phyloP scores from a whole-genome alignment of 2,888 invertebrate species.

The Micoletzkya japonica region DNA sequence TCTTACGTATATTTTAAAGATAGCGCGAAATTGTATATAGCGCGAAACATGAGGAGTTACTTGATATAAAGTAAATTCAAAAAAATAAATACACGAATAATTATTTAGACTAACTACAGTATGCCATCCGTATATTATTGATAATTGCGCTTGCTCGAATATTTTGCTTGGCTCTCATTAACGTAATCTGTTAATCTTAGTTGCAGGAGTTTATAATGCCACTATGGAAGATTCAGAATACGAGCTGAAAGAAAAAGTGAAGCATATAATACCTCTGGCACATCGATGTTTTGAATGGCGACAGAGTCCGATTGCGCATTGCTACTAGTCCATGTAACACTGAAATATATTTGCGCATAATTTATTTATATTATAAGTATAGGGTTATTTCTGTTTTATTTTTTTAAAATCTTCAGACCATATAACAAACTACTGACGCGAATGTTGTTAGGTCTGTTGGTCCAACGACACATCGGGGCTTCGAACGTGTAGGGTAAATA shows the following conservation, averaged over 20 bases:
- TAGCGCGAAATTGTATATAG: too few relatives aligned
- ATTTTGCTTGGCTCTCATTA: neutral
- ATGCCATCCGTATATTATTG: neutral
- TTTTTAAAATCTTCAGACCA: neutral
- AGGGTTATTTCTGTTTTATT: too few relatives aligned
- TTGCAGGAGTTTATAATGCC: neutral
- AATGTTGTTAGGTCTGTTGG: conserved; percentile 72
- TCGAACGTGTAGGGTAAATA: conserved; percentile 79
- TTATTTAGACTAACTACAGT: neutral
- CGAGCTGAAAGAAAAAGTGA: neutral
- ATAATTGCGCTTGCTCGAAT: neutral
- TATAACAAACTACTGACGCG: conserved; percentile 5
- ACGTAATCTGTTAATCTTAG: neutral
- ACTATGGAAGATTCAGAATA: too few relatives aligned
- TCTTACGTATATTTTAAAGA: too few relatives aligned
- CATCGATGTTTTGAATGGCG: conserved; percentile 18
- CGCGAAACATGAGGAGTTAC: too few relatives aligned
- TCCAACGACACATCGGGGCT: conserved; percentile 81
- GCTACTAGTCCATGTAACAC: neutral
- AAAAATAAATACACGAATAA: too few relatives aligned
- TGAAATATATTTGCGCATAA: too few relatives aligned
- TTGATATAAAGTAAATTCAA: too few relatives aligned
- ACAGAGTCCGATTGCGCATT: neutral
- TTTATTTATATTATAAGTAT: too few relatives aligned
- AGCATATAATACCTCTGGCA: neutral